Conservation (phyloP, 1,140 invertebrate genomes). For the Neodiprion pinetum region DNA sequence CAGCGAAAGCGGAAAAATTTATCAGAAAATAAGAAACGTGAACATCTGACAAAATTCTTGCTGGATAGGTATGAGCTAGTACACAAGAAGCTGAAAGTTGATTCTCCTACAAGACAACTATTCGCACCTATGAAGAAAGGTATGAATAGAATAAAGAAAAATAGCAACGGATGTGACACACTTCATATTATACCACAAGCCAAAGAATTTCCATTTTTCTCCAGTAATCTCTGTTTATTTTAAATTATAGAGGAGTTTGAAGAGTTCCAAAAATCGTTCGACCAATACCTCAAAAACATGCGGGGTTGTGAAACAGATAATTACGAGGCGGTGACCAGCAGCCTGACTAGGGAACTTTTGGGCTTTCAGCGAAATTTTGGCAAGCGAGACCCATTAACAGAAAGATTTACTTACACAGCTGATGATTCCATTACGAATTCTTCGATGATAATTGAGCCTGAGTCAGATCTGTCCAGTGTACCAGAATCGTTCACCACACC, state of each 20-base stretch:
- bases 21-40: slow-evolving; percentile 9
- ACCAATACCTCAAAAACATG: slow-evolving; percentile 28
- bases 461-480: slow-evolving; percentile 28
- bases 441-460: not conserved
- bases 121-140: slow-evolving; percentile 35
- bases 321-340: slow-evolving; percentile 38
- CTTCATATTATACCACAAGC: not conserved
- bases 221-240: slow-evolving; percentile 11
- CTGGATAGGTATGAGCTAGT: slow-evolving; percentile 27
- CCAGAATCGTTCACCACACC: slow-evolving; percentile 25
- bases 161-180: not conserved
- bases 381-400: slow-evolving; percentile 25
- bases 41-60: slow-evolving; percentile 24
- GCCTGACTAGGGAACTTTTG: slow-evolving; percentile 36
- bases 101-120: slow-evolving; percentile 31
- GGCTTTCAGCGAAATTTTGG: slow-evolving; percentile 36
- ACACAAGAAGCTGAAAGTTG: slow-evolving; percentile 28
- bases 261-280: slow-evolving; percentile 41
- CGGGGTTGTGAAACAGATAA: slow-evolving; percentile 24
- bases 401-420: not conserved
- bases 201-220: not conserved
- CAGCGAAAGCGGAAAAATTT: slow-evolving; percentile 36
- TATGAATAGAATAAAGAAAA: slow-evolving; percentile 17
- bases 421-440: not conserved
- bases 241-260: slow-evolving; percentile 41